phyloP scores from a whole-genome alignment of 2,888 invertebrate genomes.

The Andrena marginata region DNA sequence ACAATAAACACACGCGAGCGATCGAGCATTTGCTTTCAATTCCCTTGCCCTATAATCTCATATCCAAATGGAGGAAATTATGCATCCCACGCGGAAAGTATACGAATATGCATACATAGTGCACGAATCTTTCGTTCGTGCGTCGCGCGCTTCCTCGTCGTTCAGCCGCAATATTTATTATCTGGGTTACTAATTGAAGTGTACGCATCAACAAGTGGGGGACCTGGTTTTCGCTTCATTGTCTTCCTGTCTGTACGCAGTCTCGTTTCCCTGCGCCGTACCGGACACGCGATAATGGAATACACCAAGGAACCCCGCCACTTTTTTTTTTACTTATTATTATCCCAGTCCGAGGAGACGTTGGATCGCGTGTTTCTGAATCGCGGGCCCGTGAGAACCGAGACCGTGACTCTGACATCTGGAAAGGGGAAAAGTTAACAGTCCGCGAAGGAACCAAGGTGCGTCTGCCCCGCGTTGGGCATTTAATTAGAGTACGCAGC shows the following conservation, averaged over 20 bases:
- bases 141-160: constrained; percentile 36
- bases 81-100: too few relatives aligned
- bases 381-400: constrained; percentile 50
- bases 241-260: constrained; percentile 50
- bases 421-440: constrained; percentile 31
- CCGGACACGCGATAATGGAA: constrained; percentile 35
- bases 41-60: too few relatives aligned
- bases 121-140: not conserved
- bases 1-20: not conserved
- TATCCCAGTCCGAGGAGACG: constrained; percentile 18
- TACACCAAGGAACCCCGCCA: not conserved
- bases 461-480: constrained; percentile 32
- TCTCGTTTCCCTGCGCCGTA: constrained; percentile 19
- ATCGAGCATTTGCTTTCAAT: not conserved
- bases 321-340: constrained; percentile 37
- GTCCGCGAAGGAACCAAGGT: constrained; percentile 25
- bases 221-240: constrained; percentile 50
- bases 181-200: constrained; percentile 66
- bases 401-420: constrained; percentile 31
- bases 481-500: constrained; percentile 50
- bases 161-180: constrained; percentile 42
- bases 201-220: constrained; percentile 54
- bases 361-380: constrained; percentile 43
- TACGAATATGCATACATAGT: too few relatives aligned
- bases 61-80: too few relatives aligned